Evolutionary conservation across 2,888 invertebrate genomes (phyloP).

Genomic region (Brachypterus glaber): DNA sequence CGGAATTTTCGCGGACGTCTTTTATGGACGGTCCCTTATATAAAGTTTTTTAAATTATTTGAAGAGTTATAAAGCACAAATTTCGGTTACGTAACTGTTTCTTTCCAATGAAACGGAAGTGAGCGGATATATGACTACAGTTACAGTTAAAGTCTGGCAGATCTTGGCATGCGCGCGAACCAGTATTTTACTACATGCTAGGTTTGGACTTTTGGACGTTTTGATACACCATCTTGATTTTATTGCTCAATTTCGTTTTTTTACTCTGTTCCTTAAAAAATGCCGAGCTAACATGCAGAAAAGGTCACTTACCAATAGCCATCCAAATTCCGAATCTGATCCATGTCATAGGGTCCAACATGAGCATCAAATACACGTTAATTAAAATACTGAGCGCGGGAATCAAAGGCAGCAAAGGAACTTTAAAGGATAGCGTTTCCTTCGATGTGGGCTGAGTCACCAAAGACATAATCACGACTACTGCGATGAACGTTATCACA

Average conservation of each 20-base stretch:
- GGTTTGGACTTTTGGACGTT: not conserved
- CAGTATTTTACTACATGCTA: slow-evolving; percentile 30
- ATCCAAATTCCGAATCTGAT: slow-evolving; percentile 76
- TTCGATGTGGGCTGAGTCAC: slow-evolving; percentile 54
- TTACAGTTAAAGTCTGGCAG: slow-evolving; percentile 36
- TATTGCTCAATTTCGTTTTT: not conserved
- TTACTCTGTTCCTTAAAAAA: slow-evolving; percentile 8
- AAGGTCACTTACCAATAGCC: slow-evolving; percentile 53
- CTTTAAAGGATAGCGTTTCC: slow-evolving; percentile 59
- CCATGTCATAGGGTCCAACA: slow-evolving; percentile 72
- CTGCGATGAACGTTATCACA: slow-evolving; percentile 26
- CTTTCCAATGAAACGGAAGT: too few species aligned
- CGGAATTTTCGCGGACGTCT: too few species aligned
- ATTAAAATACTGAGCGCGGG: slow-evolving; percentile 73
- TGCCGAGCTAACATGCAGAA: slow-evolving; percentile 9
- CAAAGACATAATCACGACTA: slow-evolving; percentile 44
- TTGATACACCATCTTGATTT: not conserved
- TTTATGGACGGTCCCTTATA: too few species aligned
- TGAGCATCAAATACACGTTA: slow-evolving; percentile 78
- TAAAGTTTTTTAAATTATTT: too few species aligned
- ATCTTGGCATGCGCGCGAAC: slow-evolving; percentile 33
- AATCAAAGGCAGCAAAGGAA: slow-evolving; percentile 73
- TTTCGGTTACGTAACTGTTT: too few species aligned
- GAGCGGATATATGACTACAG: too few species aligned
- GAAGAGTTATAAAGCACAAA: too few species aligned